Base-by-base conservation (phyloP, 2,888 invertebrate species). In the Cynaeus angustus region DNA sequence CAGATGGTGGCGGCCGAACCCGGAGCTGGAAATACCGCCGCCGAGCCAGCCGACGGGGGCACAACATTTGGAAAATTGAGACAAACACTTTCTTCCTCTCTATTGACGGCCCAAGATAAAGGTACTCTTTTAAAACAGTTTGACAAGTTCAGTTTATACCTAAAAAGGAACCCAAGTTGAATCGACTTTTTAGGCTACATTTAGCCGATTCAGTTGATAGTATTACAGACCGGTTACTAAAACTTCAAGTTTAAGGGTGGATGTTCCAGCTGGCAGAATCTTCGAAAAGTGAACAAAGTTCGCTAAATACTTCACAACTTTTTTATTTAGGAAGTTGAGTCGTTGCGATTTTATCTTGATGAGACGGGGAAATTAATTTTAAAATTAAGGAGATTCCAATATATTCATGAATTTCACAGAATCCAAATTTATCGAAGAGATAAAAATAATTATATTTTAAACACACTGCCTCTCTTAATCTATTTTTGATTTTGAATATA, bases 1-100 rank as follows among this genome's bases (percentile, higher is more conserved):
- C 86, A 94, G 95, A 94, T 95, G 93, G 94, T 94, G 88, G 91
- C 93, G 82, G 91, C 93, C 76, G 94, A 94, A 82, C 92, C 93
- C 76, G 89, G 89, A 75, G 85, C 89, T 71, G 88, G 88, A 80
- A 84, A 87, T 50, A 87, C 90, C 76, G 83, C 88, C 68, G 88
- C 91, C 10, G 91, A 91, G 71, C 86, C 89, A 78, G 88, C 90
- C 68, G 87, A 91, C 66, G 89, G 91, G 48, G 93, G 94, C 70
- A 89, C 88, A 37, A 92, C 94, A 66, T 93, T 95, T 83, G 94
- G 94, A 79, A 95, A 94, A 86, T 88, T 95, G 78, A 90, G 93
- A 76, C 94, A 95, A 85, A 93, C 94, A 46, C 88, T 94, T 72
- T 93, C 93, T 68, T 93, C 93, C 30, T 94, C 93, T 68, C 87